phyloP scores from a whole-genome alignment of 2,797 vertebrate species.

The Lacerta viridis region DNA sequence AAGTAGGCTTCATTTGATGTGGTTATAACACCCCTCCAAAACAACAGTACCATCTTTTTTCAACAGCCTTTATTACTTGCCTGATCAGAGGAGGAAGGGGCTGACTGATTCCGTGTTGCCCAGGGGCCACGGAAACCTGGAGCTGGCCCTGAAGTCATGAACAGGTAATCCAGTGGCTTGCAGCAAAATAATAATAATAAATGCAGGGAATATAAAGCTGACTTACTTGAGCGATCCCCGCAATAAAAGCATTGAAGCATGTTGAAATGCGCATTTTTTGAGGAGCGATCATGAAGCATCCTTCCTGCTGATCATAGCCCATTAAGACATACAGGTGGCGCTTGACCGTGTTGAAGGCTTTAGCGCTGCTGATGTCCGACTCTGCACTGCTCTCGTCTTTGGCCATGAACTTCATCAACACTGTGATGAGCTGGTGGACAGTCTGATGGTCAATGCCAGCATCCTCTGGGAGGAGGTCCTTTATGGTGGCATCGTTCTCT shows the following conservation, averaged over 20 bases:
- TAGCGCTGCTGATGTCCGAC: slow-evolving; percentile 95
- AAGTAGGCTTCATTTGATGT: neutral
- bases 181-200: neutral
- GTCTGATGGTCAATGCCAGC: slow-evolving; percentile 98
- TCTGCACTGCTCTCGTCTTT: slow-evolving; percentile 97
- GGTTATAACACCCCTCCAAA: neutral
- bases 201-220: slow-evolving; percentile 11
- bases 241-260: slow-evolving; percentile 98
- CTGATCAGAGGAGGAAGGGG: neutral
- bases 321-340: slow-evolving; percentile 95
- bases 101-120: neutral
- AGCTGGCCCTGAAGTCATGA: neutral
- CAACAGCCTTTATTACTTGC: too few species aligned
- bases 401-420: slow-evolving; percentile 99
- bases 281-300: slow-evolving; percentile 98
- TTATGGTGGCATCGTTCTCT: slow-evolving; percentile 92
- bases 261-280: slow-evolving; percentile 98
- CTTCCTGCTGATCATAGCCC: slow-evolving; percentile 97
- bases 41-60: too few species aligned
- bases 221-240: slow-evolving; percentile 95
- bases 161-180: neutral
- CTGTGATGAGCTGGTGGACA: slow-evolving; percentile 97
- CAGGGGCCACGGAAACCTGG: neutral
- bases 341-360: slow-evolving; percentile 99
- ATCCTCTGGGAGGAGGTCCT: slow-evolving; percentile 95